Conservation (phyloP, 2,113 vertebrate species). For the Ochotona curzoniae region DNA sequence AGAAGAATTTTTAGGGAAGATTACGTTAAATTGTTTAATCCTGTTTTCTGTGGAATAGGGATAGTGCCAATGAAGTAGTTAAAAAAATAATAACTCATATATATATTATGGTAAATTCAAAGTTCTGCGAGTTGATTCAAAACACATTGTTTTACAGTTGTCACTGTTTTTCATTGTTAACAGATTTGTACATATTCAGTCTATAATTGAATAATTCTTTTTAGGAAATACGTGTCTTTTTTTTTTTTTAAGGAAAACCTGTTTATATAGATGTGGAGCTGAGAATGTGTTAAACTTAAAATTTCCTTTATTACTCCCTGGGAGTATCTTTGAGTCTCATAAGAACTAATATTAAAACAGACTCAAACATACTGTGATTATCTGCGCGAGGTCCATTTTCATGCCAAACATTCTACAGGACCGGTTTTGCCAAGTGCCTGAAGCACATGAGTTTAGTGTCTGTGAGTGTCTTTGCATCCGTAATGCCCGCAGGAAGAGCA, state of each 20-base stretch:
- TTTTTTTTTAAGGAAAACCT: neutral
- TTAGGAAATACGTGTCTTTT: neutral
- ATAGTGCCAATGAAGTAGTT: neutral
- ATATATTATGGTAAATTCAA: neutral
- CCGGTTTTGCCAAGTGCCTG: neutral
- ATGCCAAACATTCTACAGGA: neutral
- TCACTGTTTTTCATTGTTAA: neutral
- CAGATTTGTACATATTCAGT: neutral
- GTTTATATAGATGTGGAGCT: neutral
- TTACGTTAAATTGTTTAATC: neutral
- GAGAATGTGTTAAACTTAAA: neutral
- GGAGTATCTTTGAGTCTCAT: neutral
- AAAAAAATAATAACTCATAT: neutral
- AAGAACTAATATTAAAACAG: neutral
- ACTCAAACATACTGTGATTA: neutral
- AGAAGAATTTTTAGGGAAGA: neutral
- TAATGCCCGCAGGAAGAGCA: neutral
- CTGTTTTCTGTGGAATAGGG: neutral
- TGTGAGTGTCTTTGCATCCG: neutral
- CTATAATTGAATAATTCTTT: neutral
- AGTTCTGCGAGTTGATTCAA: constrained; percentile 34
- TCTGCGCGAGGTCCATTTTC: neutral
- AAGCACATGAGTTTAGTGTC: neutral
- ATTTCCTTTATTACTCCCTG: neutral
- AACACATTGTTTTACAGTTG: neutral